These are phyloP conservation scores for Homarus gammarus DNA, from an alignment of 2,888 invertebrate species.

Conservation along the genomic window DNA sequence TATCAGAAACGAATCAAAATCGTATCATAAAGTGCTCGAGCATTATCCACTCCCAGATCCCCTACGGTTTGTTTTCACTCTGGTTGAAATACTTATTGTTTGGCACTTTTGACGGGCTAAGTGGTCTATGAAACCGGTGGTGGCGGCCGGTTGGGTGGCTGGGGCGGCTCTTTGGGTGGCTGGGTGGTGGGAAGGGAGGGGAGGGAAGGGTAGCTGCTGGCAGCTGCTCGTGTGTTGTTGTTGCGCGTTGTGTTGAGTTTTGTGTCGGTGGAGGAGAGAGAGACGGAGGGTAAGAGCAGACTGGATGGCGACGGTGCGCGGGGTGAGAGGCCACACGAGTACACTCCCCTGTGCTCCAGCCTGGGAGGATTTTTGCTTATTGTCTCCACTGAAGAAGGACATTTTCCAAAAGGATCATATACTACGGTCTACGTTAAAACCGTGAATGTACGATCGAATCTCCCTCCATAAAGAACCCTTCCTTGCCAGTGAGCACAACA, in stretches of 20 bases:
- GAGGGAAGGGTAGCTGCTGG: neutral
- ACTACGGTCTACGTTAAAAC: too few relatives aligned
- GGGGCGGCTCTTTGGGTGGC: neutral
- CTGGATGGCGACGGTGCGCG: neutral
- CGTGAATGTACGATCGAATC: too few relatives aligned
- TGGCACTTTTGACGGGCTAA: slow-evolving; percentile 52
- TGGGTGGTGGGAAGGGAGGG: neutral
- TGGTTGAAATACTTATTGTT: slow-evolving; percentile 64
- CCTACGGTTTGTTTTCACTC: slow-evolving; percentile 50
- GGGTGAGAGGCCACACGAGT: too few relatives aligned
- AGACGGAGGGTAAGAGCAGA: neutral
- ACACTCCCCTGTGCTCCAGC: too few relatives aligned
- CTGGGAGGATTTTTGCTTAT: too few relatives aligned
- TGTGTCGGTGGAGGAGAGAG: neutral
- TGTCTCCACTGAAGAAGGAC: too few relatives aligned
- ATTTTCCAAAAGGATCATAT: too few relatives aligned
- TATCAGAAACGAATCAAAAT: slow-evolving; percentile 55
- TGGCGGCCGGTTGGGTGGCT: neutral
- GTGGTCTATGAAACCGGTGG: slow-evolving; percentile 44
- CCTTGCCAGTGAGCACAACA: too few relatives aligned
- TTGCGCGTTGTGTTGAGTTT: neutral
- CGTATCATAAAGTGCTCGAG: slow-evolving; percentile 63
- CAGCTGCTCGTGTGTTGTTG: neutral
- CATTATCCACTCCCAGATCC: slow-evolving; percentile 46
- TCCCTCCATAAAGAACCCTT: too few relatives aligned